phyloP scores from a whole-genome alignment of 2,113 vertebrate genomes.

The Heteronetta atricapilla region DNA sequence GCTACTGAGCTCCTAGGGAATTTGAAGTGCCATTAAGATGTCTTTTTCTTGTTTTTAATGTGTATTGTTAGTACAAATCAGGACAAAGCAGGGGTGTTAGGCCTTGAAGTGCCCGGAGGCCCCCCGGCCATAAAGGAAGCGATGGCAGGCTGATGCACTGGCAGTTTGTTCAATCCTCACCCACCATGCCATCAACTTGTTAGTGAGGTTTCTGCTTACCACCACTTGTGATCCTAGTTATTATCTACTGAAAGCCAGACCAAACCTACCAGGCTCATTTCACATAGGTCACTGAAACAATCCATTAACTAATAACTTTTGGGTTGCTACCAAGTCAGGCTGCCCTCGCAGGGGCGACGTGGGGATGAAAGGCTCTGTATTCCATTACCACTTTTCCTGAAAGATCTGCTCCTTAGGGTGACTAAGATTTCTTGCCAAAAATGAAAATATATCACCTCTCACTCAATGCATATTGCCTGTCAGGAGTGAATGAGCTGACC shows the following conservation, averaged over 20 bases:
- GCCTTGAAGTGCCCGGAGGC: background rate
- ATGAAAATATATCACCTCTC: slow-evolving; percentile 53
- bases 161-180: accelerated
- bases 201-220: background rate
- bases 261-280: background rate
- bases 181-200: accelerated
- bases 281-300: background rate
- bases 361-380: slow-evolving; percentile 25
- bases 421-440: slow-evolving; percentile 53
- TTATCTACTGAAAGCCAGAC: background rate
- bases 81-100: background rate
- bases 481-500: background rate
- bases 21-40: background rate
- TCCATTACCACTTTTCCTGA: background rate
- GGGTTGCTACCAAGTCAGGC: background rate
- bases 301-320: background rate
- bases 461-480: slow-evolving; percentile 57
- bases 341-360: accelerated
- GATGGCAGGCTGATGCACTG: no score
- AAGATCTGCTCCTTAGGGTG: background rate
- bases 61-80: background rate
- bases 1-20: background rate
- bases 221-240: background rate
- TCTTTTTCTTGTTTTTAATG: background rate
- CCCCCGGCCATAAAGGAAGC: background rate